Conservation (phyloP, 2,888 invertebrate genomes). For the Osmoderma eremita region DNA sequence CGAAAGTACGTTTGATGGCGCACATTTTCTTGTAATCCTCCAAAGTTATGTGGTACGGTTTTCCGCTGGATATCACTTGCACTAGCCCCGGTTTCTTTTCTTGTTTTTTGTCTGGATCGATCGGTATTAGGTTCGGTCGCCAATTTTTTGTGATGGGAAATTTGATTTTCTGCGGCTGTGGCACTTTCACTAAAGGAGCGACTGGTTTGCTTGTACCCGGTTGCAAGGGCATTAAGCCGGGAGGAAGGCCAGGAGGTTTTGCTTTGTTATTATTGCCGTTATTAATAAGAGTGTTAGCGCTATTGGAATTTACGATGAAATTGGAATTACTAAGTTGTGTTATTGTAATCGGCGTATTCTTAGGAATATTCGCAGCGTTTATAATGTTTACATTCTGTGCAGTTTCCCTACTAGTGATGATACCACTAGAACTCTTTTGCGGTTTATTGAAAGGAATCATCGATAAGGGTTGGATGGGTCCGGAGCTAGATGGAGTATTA, state of each 20-base stretch:
- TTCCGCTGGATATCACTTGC: constrained; percentile 82
- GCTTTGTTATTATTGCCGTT: constrained; percentile 4
- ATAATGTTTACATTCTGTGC: constrained; percentile 48
- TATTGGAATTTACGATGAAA: constrained; percentile 38
- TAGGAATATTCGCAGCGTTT: constrained; percentile 59
- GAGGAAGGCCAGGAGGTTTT: constrained; percentile 53
- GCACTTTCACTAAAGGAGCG: constrained; percentile 53
- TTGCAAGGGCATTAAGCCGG: constrained; percentile 61
- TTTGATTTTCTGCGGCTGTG: constrained; percentile 62
- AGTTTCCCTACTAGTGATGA: constrained; percentile 51
- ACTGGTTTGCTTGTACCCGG: constrained; percentile 56
- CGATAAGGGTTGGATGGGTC: constrained; percentile 57
- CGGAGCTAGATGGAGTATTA: constrained; percentile 64
- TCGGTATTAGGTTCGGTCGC: constrained; percentile 78
- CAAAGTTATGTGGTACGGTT: constrained; percentile 80
- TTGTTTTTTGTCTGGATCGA: constrained; percentile 61
- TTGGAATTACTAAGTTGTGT: constrained; percentile 50
- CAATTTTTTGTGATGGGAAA: constrained; percentile 72
- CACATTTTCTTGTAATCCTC: constrained; percentile 85
- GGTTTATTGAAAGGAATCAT: constrained; percentile 59
- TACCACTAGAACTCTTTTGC: constrained; percentile 55
- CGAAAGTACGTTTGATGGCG: constrained; percentile 72
- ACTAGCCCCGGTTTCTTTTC: constrained; percentile 69
- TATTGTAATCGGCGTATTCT: constrained; percentile 60
- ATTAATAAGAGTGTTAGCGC: neutral